A percentile compares a stretch with the other conserved stretches of the same genome.
Evolutionary conservation across 2,113 vertebrate species (phyloP).

Genomic region (Porphyrio hochstetteri): DNA sequence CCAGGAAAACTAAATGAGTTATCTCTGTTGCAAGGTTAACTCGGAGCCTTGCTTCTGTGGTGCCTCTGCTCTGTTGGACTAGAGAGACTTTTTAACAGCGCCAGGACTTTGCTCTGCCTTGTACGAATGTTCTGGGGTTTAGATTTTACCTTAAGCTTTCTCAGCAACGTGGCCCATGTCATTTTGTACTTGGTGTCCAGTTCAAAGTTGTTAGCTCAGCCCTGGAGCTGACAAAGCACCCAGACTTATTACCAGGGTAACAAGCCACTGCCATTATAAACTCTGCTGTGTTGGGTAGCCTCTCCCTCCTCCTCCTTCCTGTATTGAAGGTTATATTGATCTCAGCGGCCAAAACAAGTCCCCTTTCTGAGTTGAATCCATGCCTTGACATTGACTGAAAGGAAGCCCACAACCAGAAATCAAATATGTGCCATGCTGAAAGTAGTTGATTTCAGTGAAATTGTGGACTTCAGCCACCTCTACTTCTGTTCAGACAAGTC

Average conservation of each 20-base stretch:
- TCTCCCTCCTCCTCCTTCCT: background rate
- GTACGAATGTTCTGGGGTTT: fast-evolving
- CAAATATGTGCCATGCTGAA: background rate
- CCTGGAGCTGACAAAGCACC: background rate
- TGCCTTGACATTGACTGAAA: background rate
- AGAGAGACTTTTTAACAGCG: background rate
- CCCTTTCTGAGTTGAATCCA: background rate
- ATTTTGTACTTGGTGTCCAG: background rate
- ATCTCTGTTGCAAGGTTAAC: background rate
- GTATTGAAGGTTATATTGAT: background rate
- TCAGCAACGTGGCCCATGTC: background rate
- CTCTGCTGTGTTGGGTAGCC: background rate
- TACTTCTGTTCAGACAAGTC: background rate
- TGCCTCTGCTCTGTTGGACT: background rate
- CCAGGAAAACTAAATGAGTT: background rate
- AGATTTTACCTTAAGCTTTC: background rate
- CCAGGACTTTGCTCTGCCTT: background rate
- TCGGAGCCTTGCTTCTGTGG: background rate
- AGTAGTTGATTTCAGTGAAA: background rate
- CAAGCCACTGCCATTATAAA: background rate
- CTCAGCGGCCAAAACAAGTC: background rate
- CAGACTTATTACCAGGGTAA: background rate
- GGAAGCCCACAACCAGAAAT: background rate
- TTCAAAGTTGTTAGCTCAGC: background rate
- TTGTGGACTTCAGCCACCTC: background rate